Evolutionary conservation across 2,888 invertebrate species (phyloP).

Genomic region (Hypolimnas misippus): DNA sequence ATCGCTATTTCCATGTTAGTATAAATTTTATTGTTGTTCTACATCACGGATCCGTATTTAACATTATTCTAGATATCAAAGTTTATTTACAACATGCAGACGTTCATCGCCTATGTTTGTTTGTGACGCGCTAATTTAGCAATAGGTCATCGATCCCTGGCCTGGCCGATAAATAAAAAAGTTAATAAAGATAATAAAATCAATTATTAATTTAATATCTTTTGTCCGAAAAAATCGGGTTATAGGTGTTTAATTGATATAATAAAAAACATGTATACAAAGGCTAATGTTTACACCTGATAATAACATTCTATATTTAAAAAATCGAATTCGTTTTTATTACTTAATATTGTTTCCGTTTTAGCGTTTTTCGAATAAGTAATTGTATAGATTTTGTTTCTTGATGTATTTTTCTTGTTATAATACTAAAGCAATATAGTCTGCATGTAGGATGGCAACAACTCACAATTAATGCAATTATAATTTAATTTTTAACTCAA

Average conservation of each 20-base stretch:
- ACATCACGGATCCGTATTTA: slow-evolving; percentile 24
- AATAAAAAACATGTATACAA: background rate
- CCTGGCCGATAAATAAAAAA: slow-evolving; percentile 1
- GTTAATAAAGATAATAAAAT: background rate
- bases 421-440: background rate
- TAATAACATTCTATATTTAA: too few relatives aligned
- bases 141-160: slow-evolving; percentile 31
- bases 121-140: slow-evolving; percentile 20
- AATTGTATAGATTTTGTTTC: too few relatives aligned
- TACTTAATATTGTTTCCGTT: too few relatives aligned
- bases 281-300: background rate
- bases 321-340: background rate
- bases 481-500: slow-evolving; percentile 1
- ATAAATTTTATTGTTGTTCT: slow-evolving; percentile 42
- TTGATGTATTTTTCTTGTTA: background rate
- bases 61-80: slow-evolving; percentile 17
- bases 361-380: too few relatives aligned
- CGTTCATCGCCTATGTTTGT: slow-evolving; percentile 13
- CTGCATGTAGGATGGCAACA: slow-evolving; percentile 6
- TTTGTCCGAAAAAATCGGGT: background rate
- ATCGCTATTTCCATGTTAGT: slow-evolving; percentile 80
- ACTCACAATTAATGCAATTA: slow-evolving; percentile 6
- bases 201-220: background rate
- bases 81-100: slow-evolving; percentile 31
- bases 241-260: background rate